Conservation (phyloP, 2,888 invertebrate species). For the Sipunculus nudus region DNA sequence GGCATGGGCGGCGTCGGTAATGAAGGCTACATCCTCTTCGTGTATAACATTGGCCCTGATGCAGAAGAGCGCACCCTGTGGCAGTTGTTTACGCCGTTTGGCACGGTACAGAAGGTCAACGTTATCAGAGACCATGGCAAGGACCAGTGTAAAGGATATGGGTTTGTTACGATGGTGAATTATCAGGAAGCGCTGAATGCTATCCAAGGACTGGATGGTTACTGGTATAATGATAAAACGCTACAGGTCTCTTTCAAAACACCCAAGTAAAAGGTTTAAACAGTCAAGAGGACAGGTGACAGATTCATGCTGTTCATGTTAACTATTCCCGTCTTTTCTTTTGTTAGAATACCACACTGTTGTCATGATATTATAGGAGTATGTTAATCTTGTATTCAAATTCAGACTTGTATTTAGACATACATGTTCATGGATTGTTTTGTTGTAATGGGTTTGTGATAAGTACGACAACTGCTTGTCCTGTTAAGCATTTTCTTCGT, state of each 20-base stretch:
- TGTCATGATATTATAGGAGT: too few relatives aligned
- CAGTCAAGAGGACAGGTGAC: too few relatives aligned
- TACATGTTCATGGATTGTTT: too few relatives aligned
- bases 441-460: too few relatives aligned
- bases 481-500: too few relatives aligned
- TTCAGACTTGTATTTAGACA: too few relatives aligned
- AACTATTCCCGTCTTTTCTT: too few relatives aligned
- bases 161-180: constrained; percentile 67
- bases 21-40: constrained; percentile 61
- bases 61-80: constrained; percentile 64
- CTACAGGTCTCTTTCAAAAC: constrained; percentile 65
- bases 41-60: constrained; percentile 66
- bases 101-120: constrained; percentile 65
- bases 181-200: constrained; percentile 64
- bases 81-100: constrained; percentile 65
- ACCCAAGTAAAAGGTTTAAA: too few relatives aligned
- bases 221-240: constrained; percentile 56
- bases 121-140: constrained; percentile 62
- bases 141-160: constrained; percentile 64
- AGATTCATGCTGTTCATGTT: too few relatives aligned
- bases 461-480: too few relatives aligned
- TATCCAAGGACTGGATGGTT: constrained; percentile 64
- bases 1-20: constrained; percentile 5
- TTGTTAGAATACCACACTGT: too few relatives aligned
- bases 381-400: too few relatives aligned